A percentile compares a stretch with the other conserved stretches of the same genome.
Conservation (phyloP, 2,888 invertebrate genomes). For the Microplitis deprimator region DNA sequence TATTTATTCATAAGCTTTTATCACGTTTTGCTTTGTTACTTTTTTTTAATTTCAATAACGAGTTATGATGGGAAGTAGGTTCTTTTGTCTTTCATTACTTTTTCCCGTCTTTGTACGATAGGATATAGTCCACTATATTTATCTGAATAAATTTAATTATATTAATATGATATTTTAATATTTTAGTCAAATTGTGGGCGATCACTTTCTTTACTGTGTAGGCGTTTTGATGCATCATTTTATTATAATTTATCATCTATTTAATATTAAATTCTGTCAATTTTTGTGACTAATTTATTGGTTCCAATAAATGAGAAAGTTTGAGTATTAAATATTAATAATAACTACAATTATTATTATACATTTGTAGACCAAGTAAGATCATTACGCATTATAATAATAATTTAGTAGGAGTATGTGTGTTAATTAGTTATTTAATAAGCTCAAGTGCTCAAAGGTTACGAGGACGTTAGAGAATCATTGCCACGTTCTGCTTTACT, state of each 20-base stretch:
- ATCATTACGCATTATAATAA: background rate
- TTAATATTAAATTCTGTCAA: too few species aligned
- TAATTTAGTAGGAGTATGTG: slow-evolving; percentile 45
- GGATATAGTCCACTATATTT: background rate
- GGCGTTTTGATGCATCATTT: background rate
- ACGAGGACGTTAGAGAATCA: slow-evolving; percentile 50
- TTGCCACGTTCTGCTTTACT: slow-evolving; percentile 4
- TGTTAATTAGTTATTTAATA: slow-evolving; percentile 59
- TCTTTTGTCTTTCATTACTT: slow-evolving; percentile 4
- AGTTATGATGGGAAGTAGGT: slow-evolving; percentile 12
- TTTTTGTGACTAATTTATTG: too few species aligned
- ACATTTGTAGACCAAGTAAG: too few species aligned
- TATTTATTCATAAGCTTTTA: slow-evolving; percentile 14
- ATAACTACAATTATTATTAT: background rate
- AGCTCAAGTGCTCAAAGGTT: slow-evolving; percentile 59
- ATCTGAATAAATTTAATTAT: background rate
- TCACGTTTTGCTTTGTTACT: background rate
- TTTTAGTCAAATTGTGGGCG: background rate
- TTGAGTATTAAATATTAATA: background rate
- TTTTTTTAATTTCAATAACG: background rate
- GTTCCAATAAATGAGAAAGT: background rate
- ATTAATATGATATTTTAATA: slow-evolving; percentile 2
- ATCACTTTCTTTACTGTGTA: slow-evolving; percentile 1
- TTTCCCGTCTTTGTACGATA: slow-evolving; percentile 5
- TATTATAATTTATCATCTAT: too few species aligned